These are phyloP conservation scores for Antennarius striatus DNA, from an alignment of 2,113 vertebrate species.

Conservation along the genomic window DNA sequence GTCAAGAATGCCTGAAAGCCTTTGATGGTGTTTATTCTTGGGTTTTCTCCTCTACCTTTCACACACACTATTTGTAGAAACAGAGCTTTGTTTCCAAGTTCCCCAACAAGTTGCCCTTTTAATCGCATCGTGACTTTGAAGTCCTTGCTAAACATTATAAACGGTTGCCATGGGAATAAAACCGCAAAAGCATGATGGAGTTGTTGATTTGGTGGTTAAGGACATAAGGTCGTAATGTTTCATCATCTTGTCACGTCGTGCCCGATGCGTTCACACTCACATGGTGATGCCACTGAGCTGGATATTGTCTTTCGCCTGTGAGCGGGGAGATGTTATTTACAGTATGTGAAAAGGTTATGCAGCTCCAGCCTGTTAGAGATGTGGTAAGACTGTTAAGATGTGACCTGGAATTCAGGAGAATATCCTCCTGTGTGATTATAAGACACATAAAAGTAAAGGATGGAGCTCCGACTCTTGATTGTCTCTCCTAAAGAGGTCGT, in stretches of 20 bases:
- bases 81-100: background rate
- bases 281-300: background rate
- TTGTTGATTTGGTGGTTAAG: background rate
- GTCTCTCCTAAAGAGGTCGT: no score
- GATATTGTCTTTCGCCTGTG: conserved; percentile 12
- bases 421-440: no score
- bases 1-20: background rate
- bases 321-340: background rate
- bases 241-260: background rate
- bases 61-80: no score
- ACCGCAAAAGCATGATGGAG: background rate
- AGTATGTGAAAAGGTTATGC: background rate
- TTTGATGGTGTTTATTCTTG: background rate
- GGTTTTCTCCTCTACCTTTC: background rate
- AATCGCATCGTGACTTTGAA: background rate
- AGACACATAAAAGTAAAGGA: no score
- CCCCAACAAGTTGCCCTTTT: background rate
- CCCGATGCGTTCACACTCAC: background rate
- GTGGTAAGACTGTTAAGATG: background rate
- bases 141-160: conserved; percentile 1
- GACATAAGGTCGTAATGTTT: conserved; percentile 7
- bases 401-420: background rate
- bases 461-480: no score
- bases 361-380: background rate
- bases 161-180: conserved; percentile 2